phyloP scores from a whole-genome alignment of 2,113 vertebrate species.

The Collichthys lucidus region DNA sequence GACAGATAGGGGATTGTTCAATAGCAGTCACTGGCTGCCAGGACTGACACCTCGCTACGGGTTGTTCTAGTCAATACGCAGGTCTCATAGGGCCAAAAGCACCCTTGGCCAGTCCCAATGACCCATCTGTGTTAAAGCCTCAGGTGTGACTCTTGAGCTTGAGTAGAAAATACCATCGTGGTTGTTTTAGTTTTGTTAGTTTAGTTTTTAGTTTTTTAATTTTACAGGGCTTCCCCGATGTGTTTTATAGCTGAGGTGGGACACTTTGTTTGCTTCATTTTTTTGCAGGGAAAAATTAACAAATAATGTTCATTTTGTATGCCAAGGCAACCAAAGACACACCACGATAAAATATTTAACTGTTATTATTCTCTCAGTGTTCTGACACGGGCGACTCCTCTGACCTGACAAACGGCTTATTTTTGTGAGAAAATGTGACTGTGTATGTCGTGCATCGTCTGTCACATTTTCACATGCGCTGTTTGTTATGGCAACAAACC shows the following conservation, averaged over 20 bases:
- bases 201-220: no score
- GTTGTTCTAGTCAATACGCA: conserved; percentile 32
- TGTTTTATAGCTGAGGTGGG: neutral
- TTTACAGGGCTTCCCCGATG: neutral
- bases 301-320: neutral
- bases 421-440: no score
- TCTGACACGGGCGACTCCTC: no score
- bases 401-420: no score
- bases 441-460: no score
- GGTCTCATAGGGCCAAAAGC: neutral
- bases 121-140: conserved; percentile 5
- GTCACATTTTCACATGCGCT: conserved; percentile 30
- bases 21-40: conserved; percentile 41
- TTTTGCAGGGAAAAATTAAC: neutral
- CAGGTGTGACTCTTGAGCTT: neutral
- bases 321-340: no score
- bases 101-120: conserved; percentile 34
- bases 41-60: conserved; percentile 21
- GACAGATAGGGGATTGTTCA: conserved; percentile 52
- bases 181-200: conserved; percentile 32
- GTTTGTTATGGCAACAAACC: neutral
- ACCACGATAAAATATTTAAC: no score
- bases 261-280: neutral
- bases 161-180: neutral
- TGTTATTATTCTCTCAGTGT: no score